These are phyloP conservation scores for Mesembrinibis cayennensis DNA, from an alignment of 2,113 vertebrate genomes.

Conservation along the genomic window DNA sequence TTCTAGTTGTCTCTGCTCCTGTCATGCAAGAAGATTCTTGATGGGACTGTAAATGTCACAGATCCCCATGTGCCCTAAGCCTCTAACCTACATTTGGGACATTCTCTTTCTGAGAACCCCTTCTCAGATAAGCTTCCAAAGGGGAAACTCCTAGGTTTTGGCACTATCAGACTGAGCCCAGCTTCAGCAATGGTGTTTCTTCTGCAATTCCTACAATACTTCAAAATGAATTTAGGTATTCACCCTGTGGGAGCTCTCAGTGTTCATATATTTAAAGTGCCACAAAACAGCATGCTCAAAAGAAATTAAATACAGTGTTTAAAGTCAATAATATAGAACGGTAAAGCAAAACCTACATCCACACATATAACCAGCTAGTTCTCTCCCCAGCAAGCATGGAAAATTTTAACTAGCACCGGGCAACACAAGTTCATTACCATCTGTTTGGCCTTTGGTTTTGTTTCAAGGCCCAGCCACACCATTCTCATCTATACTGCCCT, in stretches of 20 bases:
- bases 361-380: not conserved
- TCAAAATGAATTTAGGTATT: not conserved
- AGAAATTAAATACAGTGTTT: not conserved
- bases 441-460: not conserved
- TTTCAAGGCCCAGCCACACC: not conserved
- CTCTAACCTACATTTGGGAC: not conserved
- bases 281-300: not conserved
- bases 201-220: not conserved
- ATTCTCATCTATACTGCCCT: fast-evolving
- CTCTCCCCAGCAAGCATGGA: not conserved
- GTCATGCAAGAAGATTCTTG: not conserved
- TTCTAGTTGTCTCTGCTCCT: not conserved
- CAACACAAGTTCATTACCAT: not conserved
- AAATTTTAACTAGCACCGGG: not conserved
- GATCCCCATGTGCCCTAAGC: not conserved
- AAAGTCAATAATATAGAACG: not conserved
- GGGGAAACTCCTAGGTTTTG: not conserved
- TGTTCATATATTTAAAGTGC: not conserved
- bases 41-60: not conserved
- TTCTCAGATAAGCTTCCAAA: not conserved
- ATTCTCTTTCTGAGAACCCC: not conserved
- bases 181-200: not conserved
- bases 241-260: not conserved
- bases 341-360: not conserved
- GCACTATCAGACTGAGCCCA: not conserved